phyloP scores from a whole-genome alignment of 2,888 invertebrate genomes.

The Catocala fraxini region DNA sequence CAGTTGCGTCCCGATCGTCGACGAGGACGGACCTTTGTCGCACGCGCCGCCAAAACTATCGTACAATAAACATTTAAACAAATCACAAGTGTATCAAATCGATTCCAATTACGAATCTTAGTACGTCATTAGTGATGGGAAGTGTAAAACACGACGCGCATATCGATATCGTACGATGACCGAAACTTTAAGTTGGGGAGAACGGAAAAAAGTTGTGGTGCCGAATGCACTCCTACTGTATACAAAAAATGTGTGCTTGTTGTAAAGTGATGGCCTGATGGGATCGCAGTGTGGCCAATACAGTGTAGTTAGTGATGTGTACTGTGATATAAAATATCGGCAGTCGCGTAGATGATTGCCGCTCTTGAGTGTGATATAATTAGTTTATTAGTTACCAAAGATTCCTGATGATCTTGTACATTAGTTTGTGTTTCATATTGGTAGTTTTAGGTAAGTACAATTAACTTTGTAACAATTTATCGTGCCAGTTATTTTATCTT shows the following conservation, averaged over 20 bases:
- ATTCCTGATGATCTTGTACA: conserved; percentile 88
- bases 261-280: conserved; percentile 84
- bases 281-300: conserved; percentile 83
- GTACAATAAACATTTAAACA: conserved; percentile 79
- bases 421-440: conserved; percentile 87
- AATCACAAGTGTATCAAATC: conserved; percentile 74
- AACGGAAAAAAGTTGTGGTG: conserved; percentile 82
- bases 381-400: conserved; percentile 87
- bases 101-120: conserved; percentile 60
- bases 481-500: conserved; percentile 60
- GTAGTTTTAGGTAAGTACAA: conserved; percentile 85
- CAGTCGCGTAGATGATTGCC: conserved; percentile 85
- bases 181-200: conserved; percentile 79
- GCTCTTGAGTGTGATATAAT: conserved; percentile 81
- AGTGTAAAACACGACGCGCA: conserved; percentile 54
- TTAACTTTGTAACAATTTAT: conserved; percentile 46
- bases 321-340: conserved; percentile 85
- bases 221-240: conserved; percentile 76
- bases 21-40: conserved; percentile 71
- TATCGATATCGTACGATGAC: conserved; percentile 76
- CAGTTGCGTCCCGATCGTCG: conserved; percentile 79
- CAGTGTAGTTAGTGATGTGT: conserved; percentile 85
- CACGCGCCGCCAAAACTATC: conserved; percentile 72
- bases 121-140: conserved; percentile 73
- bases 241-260: conserved; percentile 81